phyloP scores from a whole-genome alignment of 2,797 vertebrate genomes.

The Oryzias dopingdopingensis region DNA sequence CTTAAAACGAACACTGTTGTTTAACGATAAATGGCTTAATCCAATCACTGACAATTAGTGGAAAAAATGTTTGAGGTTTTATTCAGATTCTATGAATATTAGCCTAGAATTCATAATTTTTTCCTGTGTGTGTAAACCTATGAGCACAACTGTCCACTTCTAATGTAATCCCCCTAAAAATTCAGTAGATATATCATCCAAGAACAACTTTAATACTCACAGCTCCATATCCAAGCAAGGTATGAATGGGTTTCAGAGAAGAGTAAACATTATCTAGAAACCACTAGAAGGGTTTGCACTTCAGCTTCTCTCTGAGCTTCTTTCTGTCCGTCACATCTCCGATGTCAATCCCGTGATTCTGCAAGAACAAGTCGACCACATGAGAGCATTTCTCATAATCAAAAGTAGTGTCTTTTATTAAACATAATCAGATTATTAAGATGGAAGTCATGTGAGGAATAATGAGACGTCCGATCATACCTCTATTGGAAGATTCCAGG shows the following conservation, averaged over 20 bases:
- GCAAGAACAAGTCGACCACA: slow-evolving; percentile 20
- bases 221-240: slow-evolving; percentile 64
- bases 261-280: slow-evolving; percentile 82
- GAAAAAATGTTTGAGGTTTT: no score
- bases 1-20: no score
- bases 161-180: no score
- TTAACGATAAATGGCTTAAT: no score
- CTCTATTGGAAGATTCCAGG: slow-evolving; percentile 87
- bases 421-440: background rate
- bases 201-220: slow-evolving; percentile 44
- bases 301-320: slow-evolving; percentile 72
- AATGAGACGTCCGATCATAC: slow-evolving; percentile 59
- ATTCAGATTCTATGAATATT: no score
- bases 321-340: slow-evolving; percentile 81
- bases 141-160: no score
- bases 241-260: slow-evolving; percentile 55
- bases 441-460: background rate
- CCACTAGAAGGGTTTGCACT: slow-evolving; percentile 84
- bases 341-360: slow-evolving; percentile 80
- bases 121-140: no score
- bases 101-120: no score
- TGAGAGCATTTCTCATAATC: background rate
- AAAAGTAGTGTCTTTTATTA: background rate
- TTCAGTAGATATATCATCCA: background rate
- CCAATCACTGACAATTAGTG: no score